phyloP scores from a whole-genome alignment of 2,113 vertebrate species.

The Zeus faber region DNA sequence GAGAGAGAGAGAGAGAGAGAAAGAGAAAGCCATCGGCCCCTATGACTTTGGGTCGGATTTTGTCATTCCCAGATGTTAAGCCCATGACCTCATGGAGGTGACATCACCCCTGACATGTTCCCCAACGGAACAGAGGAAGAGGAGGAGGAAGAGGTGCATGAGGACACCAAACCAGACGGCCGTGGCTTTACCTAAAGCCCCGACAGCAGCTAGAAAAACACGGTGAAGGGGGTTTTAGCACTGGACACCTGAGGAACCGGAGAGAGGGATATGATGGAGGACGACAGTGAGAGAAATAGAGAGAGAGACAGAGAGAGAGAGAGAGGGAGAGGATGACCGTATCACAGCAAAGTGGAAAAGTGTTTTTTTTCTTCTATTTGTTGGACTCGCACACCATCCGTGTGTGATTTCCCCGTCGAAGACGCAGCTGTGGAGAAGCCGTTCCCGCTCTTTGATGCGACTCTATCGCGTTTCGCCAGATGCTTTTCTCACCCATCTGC shows the following conservation, averaged over 20 bases:
- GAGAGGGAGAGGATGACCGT: too few relatives aligned
- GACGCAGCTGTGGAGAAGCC: constrained; percentile 43
- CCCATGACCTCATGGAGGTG: constrained; percentile 66
- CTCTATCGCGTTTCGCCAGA: constrained; percentile 36
- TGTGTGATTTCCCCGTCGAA: constrained; percentile 47
- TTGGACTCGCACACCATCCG: constrained; percentile 33
- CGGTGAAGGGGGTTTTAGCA: constrained; percentile 23
- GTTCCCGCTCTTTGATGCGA: constrained; percentile 29
- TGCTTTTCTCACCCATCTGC: constrained; percentile 29
- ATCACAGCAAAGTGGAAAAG: too few relatives aligned
- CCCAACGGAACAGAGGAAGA: constrained; percentile 39
- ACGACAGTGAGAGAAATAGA: too few relatives aligned
- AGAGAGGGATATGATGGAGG: too few relatives aligned
- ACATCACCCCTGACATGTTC: constrained; percentile 65
- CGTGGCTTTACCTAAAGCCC: constrained; percentile 18
- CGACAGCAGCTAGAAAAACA: constrained; percentile 34
- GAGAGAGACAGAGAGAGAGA: too few relatives aligned
- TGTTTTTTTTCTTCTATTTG: too few relatives aligned
- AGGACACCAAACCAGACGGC: constrained; percentile 28
- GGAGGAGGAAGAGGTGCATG: constrained; percentile 20
- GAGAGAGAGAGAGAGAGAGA: constrained; percentile 30
- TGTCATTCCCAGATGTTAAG: constrained; percentile 71
- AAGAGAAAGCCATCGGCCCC: too few relatives aligned
- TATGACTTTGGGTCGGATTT: constrained; percentile 59
- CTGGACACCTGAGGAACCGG: too few relatives aligned